Conservation (phyloP, 2,888 invertebrate genomes). For the Dendrolimus houi region DNA sequence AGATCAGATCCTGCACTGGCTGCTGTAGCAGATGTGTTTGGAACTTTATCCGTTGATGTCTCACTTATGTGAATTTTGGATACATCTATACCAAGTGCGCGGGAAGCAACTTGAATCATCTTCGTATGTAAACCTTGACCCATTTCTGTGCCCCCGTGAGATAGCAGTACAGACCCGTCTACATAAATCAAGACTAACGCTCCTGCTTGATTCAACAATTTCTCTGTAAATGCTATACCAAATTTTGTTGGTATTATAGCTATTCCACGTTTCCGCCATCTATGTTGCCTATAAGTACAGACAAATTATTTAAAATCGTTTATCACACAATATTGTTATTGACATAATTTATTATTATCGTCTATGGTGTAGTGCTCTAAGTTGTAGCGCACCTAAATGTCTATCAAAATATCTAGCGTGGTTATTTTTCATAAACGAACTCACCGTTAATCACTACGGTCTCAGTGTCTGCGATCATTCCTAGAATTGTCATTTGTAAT, state of each 20-base stretch:
- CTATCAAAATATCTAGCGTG: too few relatives aligned
- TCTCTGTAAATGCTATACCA: slow-evolving; percentile 87
- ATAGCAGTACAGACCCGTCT: slow-evolving; percentile 91
- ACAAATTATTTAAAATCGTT: too few relatives aligned
- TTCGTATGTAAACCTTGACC: slow-evolving; percentile 98
- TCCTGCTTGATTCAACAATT: slow-evolving; percentile 89
- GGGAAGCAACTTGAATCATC: slow-evolving; percentile 93
- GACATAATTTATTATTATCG: too few relatives aligned
- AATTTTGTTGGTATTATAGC: slow-evolving; percentile 89
- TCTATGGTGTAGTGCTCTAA: too few relatives aligned
- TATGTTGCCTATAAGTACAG: slow-evolving; percentile 77
- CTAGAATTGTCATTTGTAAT: background rate
- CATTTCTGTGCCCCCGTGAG: slow-evolving; percentile 97
- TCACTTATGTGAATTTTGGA: slow-evolving; percentile 88
- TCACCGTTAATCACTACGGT: too few relatives aligned
- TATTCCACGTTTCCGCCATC: slow-evolving; percentile 92
- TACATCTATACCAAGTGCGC: slow-evolving; percentile 80
- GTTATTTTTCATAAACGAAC: too few relatives aligned
- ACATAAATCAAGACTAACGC: slow-evolving; percentile 91
- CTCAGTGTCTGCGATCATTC: too few relatives aligned
- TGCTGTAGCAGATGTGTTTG: slow-evolving; percentile 93
- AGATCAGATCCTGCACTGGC: slow-evolving; percentile 93
- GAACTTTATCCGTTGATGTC: slow-evolving; percentile 92
- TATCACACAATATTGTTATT: too few relatives aligned
- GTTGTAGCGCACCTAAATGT: too few relatives aligned